Conservation (phyloP, 2,888 invertebrate species). For the Caenorhabditis sinica region DNA sequence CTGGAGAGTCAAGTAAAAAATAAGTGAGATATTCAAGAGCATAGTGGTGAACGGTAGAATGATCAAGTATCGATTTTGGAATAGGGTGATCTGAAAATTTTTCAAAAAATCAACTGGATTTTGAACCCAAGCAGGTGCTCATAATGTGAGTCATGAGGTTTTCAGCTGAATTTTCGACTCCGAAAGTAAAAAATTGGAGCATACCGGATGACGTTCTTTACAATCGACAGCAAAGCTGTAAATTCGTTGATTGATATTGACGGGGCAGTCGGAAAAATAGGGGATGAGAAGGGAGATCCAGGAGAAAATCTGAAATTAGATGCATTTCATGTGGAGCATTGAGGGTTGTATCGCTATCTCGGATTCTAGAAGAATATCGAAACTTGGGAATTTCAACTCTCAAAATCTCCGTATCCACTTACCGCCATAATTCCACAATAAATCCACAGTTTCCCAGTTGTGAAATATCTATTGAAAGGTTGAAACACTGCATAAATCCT, state of each 20-base stretch:
- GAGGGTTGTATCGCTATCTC: no score
- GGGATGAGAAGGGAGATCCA: conserved; percentile 44
- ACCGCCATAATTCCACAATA: conserved; percentile 43
- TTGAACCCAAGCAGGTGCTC: not conserved
- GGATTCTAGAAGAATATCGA: not conserved
- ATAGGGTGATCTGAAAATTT: conserved; percentile 36
- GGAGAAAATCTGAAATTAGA: conserved; percentile 16
- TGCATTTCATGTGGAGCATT: not conserved
- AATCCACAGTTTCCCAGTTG: conserved; percentile 26
- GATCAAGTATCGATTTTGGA: conserved; percentile 51
- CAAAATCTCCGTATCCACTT: not conserved
- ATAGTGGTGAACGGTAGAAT: conserved; percentile 47
- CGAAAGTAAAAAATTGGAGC: not conserved
- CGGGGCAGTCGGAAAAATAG: conserved; percentile 45
- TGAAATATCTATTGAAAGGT: conserved; percentile 43
- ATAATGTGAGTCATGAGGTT: not conserved
- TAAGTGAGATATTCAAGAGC: conserved; percentile 47
- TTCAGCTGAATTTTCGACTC: not conserved
- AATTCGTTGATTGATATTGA: conserved; percentile 36
- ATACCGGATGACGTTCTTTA: conserved; percentile 38
- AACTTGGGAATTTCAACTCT: not conserved
- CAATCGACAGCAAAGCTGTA: conserved; percentile 46
- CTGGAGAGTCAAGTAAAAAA: conserved; percentile 36
- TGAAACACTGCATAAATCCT: conserved; percentile 29
- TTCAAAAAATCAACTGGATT: not conserved